Conservation (phyloP, 2,888 invertebrate species). For the Polydrusus pterygomalis region DNA sequence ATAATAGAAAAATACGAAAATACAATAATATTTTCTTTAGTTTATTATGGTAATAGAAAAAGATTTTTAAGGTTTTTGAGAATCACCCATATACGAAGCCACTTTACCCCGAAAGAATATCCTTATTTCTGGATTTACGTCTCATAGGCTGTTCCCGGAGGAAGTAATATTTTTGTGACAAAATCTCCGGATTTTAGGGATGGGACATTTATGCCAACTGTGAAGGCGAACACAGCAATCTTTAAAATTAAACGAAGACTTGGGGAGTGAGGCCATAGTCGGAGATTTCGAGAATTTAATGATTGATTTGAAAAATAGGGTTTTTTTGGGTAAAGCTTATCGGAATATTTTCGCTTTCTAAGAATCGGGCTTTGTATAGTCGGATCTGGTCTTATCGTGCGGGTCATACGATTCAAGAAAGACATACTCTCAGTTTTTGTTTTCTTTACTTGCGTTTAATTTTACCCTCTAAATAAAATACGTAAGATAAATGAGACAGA, state of each 20-base stretch:
- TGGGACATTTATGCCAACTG: conserved; percentile 38
- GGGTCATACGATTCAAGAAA: no score
- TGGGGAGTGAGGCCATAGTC: conserved; percentile 5
- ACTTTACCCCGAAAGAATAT: conserved; percentile 27
- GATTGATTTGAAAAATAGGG: no score
- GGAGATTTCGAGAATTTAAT: conserved; percentile 17
- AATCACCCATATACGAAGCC: conserved; percentile 12
- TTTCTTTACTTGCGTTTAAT: no score
- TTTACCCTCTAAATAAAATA: no score
- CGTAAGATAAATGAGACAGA: no score
- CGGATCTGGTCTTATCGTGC: no score
- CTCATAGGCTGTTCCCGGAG: conserved; percentile 17
- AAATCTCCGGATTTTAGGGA: conserved; percentile 38
- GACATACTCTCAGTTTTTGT: no score
- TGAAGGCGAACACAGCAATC: conserved; percentile 33
- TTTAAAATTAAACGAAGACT: conserved; percentile 38
- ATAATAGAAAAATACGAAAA: no score
- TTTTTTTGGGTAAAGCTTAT: no score
- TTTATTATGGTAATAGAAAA: background rate
- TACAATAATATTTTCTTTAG: no score
- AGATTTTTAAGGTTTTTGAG: background rate
- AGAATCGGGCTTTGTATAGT: no score
- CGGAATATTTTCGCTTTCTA: no score
- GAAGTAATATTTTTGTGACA: conserved; percentile 35
- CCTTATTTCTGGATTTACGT: conserved; percentile 32